Evolutionary conservation across 2,888 invertebrate species (phyloP).

Genomic region (Lepidochitona cinerea): DNA sequence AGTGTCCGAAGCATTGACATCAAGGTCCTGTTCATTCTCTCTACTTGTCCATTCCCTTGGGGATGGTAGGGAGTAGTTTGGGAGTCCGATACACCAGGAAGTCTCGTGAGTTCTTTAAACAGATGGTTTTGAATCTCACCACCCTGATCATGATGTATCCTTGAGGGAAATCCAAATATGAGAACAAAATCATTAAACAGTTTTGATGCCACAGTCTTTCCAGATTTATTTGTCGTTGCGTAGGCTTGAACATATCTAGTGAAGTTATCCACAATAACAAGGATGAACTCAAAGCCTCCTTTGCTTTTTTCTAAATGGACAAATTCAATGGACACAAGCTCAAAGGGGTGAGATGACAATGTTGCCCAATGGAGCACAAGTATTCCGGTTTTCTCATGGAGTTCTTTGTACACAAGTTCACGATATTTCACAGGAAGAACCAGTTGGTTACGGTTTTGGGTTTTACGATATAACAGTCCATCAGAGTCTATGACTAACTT

Average conservation of each 20-base stretch:
- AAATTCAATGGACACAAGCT: neutral
- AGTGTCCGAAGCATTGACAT: neutral
- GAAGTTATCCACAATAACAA: no score
- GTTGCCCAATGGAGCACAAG: neutral
- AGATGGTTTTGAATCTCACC: neutral
- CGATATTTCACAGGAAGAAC: neutral
- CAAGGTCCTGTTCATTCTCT: constrained; percentile 1
- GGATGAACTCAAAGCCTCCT: no score
- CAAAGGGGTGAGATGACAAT: neutral
- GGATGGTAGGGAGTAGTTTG: neutral
- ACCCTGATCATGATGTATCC: neutral
- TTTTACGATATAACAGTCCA: neutral
- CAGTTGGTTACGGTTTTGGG: neutral
- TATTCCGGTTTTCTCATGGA: neutral
- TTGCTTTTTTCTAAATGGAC: neutral
- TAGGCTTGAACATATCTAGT: neutral
- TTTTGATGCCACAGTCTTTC: no score
- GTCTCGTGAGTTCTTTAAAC: no score
- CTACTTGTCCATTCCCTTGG: neutral
- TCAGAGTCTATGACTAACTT: neutral
- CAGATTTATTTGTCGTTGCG: neutral
- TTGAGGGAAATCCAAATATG: no score
- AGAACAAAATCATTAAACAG: no score
- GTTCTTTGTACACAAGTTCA: neutral
- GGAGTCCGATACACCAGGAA: neutral